Percentiles rank a stretch among this genome's conserved stretches.
These are phyloP conservation scores for Leptopilina drosophilae DNA, from an alignment of 2,888 invertebrate genomes.

Conservation along the genomic window DNA sequence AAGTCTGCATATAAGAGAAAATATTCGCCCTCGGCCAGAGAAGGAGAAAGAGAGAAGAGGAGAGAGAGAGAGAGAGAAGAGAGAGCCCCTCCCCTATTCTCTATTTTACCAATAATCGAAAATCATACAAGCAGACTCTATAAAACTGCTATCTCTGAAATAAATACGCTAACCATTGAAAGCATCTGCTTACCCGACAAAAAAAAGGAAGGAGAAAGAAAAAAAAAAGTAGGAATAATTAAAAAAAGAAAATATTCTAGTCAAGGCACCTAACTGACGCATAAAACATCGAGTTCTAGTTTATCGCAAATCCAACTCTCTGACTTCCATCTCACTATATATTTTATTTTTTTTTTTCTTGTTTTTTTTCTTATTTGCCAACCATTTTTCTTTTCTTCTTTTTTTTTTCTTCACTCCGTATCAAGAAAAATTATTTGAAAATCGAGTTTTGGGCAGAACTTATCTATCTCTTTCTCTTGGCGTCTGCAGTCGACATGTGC, in stretches of 20 bases:
- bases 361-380: constrained; percentile 23
- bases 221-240: constrained; percentile 19
- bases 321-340: constrained; percentile 40
- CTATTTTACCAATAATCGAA: constrained; percentile 42
- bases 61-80: no score
- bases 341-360: background rate
- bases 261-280: constrained; percentile 41
- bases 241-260: constrained; percentile 39
- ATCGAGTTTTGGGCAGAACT: constrained; percentile 28
- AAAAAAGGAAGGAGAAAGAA: constrained; percentile 14
- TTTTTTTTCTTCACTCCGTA: background rate
- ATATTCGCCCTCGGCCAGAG: background rate
- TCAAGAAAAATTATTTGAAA: constrained; percentile 46
- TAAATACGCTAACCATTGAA: constrained; percentile 39
- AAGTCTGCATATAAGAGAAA: constrained; percentile 43
- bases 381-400: background rate
- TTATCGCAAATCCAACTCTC: constrained; percentile 30
- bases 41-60: no score
- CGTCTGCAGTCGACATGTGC: constrained; percentile 39
- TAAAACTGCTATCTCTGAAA: constrained; percentile 40
- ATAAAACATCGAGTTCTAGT: constrained; percentile 39
- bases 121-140: constrained; percentile 37
- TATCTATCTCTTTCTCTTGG: constrained; percentile 45
- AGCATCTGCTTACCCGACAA: constrained; percentile 36
- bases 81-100: background rate